These are phyloP conservation scores for Scrobipalpa costella DNA, from an alignment of 2,888 invertebrate genomes.

Conservation along the genomic window DNA sequence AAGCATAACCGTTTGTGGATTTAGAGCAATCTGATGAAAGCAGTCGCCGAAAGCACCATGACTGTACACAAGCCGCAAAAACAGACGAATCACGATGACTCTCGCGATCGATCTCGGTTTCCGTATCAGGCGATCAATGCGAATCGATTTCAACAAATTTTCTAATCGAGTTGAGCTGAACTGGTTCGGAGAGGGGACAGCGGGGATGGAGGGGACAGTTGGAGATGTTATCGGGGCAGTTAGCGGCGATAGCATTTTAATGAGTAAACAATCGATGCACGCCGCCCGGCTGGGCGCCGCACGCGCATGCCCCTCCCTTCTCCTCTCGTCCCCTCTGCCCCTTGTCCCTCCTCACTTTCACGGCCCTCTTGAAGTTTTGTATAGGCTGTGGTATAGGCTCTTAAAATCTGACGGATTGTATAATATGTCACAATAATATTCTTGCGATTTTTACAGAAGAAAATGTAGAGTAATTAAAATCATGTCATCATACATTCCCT, in stretches of 20 bases:
- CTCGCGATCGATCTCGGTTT: conserved; percentile 26
- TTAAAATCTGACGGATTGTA: conserved; percentile 32
- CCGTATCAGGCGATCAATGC: conserved; percentile 22
- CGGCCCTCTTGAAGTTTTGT: conserved; percentile 32
- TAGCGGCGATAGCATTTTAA: conserved; percentile 78
- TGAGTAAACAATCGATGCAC: conserved; percentile 82
- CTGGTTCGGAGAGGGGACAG: conserved; percentile 42
- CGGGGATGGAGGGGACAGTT: conserved; percentile 56
- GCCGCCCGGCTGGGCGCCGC: conserved; percentile 75
- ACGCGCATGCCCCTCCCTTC: conserved; percentile 55
- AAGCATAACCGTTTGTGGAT: no score
- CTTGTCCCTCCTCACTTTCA: conserved; percentile 40
- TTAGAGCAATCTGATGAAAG: neutral
- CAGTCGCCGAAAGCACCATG: conserved; percentile 14
- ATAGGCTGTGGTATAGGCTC: conserved; percentile 28
- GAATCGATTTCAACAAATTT: conserved; percentile 43
- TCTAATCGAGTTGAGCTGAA: conserved; percentile 48
- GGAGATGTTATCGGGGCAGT: conserved; percentile 72
- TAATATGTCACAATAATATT: neutral
- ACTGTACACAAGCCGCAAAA: neutral
- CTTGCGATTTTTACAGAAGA: neutral
- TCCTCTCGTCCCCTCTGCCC: conserved; percentile 27
- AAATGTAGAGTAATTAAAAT: no score
- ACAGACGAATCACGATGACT: conserved; percentile 11
- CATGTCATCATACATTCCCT: no score